These are phyloP conservation scores for Cactoblastis cactorum DNA, from an alignment of 2,888 invertebrate species.

Conservation along the genomic window DNA sequence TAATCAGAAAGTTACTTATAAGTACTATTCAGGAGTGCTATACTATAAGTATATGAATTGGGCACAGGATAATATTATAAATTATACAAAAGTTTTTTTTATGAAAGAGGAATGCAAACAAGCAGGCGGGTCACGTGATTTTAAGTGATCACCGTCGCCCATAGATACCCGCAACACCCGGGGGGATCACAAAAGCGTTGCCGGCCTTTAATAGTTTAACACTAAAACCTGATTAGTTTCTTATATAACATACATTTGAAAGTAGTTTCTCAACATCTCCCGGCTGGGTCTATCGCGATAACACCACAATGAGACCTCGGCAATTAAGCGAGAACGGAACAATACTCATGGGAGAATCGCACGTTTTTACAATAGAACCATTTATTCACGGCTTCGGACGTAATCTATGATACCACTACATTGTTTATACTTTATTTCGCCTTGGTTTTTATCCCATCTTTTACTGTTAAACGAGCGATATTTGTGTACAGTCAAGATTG, in stretches of 20 bases:
- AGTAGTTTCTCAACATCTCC: background rate
- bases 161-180: too few relatives aligned
- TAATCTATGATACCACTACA: constrained; percentile 9
- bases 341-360: constrained; percentile 12
- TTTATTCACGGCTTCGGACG: constrained; percentile 8
- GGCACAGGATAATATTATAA: too few relatives aligned
- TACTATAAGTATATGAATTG: too few relatives aligned
- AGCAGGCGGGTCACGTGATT: too few relatives aligned
- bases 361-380: constrained; percentile 12
- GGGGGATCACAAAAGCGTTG: too few relatives aligned
- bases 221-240: background rate
- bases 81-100: too few relatives aligned
- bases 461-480: background rate
- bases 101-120: too few relatives aligned
- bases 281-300: constrained; percentile 42
- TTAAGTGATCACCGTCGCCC: too few relatives aligned
- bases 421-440: constrained; percentile 1
- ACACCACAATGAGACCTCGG: constrained; percentile 59
- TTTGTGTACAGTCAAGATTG: background rate
- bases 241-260: background rate
- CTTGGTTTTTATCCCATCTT: background rate
- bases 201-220: too few relatives aligned
- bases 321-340: constrained; percentile 50
- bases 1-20: too few relatives aligned
- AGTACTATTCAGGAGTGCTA: too few relatives aligned